phyloP scores from a whole-genome alignment of 2,888 invertebrate species.

The Crepidodera aurea region DNA sequence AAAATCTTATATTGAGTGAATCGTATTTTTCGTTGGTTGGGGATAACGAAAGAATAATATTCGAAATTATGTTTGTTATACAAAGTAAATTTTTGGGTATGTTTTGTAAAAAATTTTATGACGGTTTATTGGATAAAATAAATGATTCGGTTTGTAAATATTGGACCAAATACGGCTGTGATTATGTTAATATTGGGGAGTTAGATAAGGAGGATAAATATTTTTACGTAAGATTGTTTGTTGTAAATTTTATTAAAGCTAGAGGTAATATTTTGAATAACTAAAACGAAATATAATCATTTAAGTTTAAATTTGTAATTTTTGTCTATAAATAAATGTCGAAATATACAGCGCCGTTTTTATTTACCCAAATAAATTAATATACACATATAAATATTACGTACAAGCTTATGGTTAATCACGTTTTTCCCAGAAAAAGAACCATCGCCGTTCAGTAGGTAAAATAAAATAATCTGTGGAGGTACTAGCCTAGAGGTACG shows the following conservation, averaged over 20 bases:
- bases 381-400: no score
- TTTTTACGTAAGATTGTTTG: constrained; percentile 40
- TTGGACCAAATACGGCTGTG: constrained; percentile 55
- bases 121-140: constrained; percentile 48
- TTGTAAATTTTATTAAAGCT: constrained; percentile 24
- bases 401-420: no score
- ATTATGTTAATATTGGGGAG: constrained; percentile 42
- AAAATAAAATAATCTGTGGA: no score
- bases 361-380: no score
- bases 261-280: no score
- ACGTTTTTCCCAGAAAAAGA: no score
- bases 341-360: no score
- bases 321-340: no score
- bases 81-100: constrained; percentile 23
- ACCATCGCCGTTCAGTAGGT: no score
- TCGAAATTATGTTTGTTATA: constrained; percentile 37
- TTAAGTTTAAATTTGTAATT: no score
- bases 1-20: constrained; percentile 31
- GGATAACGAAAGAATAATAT: constrained; percentile 25
- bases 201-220: constrained; percentile 30
- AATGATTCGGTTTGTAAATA: constrained; percentile 56
- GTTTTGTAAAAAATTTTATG: constrained; percentile 30
- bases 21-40: constrained; percentile 28
- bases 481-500: no score
- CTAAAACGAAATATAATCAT: no score